Conservation (phyloP, 2,113 vertebrate species). For the Hyperopisus bebe region DNA sequence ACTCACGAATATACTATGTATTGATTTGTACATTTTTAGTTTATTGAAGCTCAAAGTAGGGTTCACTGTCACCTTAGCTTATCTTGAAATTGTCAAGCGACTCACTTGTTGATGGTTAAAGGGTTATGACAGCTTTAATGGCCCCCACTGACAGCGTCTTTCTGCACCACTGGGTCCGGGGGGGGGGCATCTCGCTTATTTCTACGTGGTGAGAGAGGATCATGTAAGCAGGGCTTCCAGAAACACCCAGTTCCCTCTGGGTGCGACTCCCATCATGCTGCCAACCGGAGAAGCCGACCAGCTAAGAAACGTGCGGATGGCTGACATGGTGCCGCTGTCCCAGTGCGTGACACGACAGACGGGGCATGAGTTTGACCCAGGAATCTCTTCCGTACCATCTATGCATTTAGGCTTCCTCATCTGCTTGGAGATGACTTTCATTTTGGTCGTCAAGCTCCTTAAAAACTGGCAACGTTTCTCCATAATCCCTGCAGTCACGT, state of each 20-base stretch:
- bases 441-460: neutral
- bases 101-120: constrained; percentile 31
- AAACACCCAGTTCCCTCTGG: neutral
- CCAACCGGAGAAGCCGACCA: neutral
- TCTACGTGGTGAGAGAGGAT: neutral
- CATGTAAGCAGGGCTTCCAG: neutral
- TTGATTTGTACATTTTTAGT: constrained; percentile 36
- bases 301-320: neutral
- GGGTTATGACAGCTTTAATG: constrained; percentile 36
- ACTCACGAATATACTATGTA: neutral
- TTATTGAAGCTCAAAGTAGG: constrained; percentile 44
- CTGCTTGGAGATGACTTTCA: neutral
- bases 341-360: neutral
- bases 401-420: neutral
- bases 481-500: neutral
- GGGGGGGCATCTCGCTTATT: neutral
- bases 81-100: neutral
- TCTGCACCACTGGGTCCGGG: neutral
- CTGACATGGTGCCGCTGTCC: neutral
- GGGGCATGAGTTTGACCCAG: neutral
- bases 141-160: neutral
- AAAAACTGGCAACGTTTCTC: neutral
- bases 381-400: neutral
- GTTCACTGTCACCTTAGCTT: neutral
- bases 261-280: neutral